Evolutionary conservation across 2,888 invertebrate genomes (phyloP).

Genomic region (Callinectes sapidus): DNA sequence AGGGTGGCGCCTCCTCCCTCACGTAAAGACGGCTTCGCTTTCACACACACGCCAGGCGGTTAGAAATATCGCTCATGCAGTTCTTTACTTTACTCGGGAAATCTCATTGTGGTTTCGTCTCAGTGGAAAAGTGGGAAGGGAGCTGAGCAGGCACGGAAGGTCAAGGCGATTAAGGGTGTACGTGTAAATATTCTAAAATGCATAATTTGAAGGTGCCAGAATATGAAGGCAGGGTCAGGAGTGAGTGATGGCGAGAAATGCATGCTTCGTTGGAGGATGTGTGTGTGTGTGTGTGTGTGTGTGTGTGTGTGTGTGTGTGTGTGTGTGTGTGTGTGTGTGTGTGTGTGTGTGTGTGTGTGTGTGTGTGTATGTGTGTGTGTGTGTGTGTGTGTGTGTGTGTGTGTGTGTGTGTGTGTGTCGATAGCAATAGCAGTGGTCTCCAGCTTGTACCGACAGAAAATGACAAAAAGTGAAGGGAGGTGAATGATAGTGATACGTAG

Average conservation of each 20-base stretch:
- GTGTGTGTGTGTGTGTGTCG: not conserved
- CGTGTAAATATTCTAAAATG: slow-evolving; percentile 14
- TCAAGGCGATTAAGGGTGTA: not conserved
- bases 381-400: no score
- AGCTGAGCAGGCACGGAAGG: not conserved
- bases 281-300: not conserved
- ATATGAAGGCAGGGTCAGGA: not conserved
- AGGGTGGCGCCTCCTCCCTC: not conserved
- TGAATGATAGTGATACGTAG: not conserved
- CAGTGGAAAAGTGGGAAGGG: not conserved
- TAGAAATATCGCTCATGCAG: not conserved
- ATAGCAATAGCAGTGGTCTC: no score
- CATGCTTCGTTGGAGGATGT: not conserved
- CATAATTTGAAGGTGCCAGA: not conserved
- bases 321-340: slow-evolving; percentile 20
- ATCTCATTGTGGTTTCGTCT: slow-evolving; percentile 9
- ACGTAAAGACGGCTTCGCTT: slow-evolving; percentile 17
- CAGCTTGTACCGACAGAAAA: no score
- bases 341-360: not conserved
- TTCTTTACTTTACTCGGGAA: not conserved
- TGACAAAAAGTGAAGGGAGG: not conserved
- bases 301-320: slow-evolving; percentile 26
- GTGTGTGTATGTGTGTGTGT: not conserved
- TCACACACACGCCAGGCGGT: not conserved
- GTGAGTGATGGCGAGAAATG: not conserved